These are phyloP conservation scores for Falco rusticolus DNA, from an alignment of 2,797 vertebrate species.

Conservation along the genomic window DNA sequence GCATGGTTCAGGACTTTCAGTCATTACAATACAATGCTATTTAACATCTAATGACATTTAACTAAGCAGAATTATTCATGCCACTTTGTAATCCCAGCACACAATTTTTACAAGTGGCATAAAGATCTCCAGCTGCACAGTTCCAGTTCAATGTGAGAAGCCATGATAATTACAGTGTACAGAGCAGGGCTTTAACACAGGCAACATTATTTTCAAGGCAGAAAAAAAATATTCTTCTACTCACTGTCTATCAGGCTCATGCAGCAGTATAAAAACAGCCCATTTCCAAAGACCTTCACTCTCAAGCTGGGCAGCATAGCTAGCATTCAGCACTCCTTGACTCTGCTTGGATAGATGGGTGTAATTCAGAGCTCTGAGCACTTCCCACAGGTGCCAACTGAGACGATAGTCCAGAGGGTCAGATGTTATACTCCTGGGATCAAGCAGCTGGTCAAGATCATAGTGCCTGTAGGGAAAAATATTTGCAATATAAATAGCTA, in stretches of 20 bases:
- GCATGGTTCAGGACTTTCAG: neutral
- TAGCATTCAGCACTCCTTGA: constrained; percentile 86
- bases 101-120: fast-evolving
- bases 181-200: fast-evolving
- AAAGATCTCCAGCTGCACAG: fast-evolving
- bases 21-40: too few species aligned
- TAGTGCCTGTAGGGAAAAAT: constrained; percentile 80
- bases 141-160: neutral
- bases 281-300: constrained; percentile 92
- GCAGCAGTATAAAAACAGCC: constrained; percentile 90
- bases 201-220: neutral
- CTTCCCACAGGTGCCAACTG: constrained; percentile 95
- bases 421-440: constrained; percentile 86
- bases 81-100: neutral
- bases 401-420: constrained; percentile 91
- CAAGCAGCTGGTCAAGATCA: constrained; percentile 88
- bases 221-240: neutral
- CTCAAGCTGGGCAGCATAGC: constrained; percentile 93
- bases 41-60: too few species aligned
- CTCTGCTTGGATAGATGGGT: constrained; percentile 83
- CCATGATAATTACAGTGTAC: fast-evolving
- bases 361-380: constrained; percentile 89
- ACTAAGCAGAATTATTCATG: neutral
- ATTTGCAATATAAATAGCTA: fast-evolving
- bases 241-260: constrained; percentile 80